phyloP scores from a whole-genome alignment of 2,888 invertebrate genomes.

The Andrena minutula region DNA sequence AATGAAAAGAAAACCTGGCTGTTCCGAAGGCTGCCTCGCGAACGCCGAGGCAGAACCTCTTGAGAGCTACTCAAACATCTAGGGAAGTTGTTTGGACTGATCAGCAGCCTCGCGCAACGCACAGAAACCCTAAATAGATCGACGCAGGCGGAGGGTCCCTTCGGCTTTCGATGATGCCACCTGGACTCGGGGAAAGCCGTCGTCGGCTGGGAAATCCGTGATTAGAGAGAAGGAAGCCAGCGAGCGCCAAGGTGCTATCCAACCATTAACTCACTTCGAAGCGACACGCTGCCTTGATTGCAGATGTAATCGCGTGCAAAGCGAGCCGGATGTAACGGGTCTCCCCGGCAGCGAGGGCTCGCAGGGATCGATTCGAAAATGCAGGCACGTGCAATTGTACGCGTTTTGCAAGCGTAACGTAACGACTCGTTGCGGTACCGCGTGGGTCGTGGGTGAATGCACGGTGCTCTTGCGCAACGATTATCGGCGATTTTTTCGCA shows the following conservation, averaged over 20 bases:
- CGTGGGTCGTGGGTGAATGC: constrained; percentile 62
- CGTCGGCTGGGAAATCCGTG: neutral
- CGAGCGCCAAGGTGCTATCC: neutral
- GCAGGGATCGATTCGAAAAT: constrained; percentile 56
- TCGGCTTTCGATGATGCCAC: neutral
- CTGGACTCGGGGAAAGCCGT: neutral
- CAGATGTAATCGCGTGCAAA: constrained; percentile 45
- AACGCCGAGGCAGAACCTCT: too few species aligned
- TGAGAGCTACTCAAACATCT: too few species aligned
- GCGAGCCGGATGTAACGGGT: constrained; percentile 64
- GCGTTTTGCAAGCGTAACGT: constrained; percentile 64
- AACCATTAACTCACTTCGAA: constrained; percentile 29
- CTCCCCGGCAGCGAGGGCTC: constrained; percentile 1
- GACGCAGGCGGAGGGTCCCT: neutral
- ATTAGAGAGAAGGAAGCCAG: constrained; percentile 23
- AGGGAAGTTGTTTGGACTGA: too few species aligned
- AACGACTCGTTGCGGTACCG: constrained; percentile 38
- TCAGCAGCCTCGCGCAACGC: too few species aligned
- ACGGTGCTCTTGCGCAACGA: constrained; percentile 51
- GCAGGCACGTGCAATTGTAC: constrained; percentile 64
- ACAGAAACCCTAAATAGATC: too few species aligned
- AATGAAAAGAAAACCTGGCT: constrained; percentile 28
- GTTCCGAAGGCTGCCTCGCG: neutral
- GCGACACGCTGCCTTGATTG: constrained; percentile 38
- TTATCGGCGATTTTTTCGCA: constrained; percentile 18